A percentile compares a stretch with the other conserved stretches of the same genome.
These are phyloP conservation scores for Aurelia coerulea DNA, from an alignment of 30 jellyfish, hydroid and myxozoan species.

Conservation along the genomic window DNA sequence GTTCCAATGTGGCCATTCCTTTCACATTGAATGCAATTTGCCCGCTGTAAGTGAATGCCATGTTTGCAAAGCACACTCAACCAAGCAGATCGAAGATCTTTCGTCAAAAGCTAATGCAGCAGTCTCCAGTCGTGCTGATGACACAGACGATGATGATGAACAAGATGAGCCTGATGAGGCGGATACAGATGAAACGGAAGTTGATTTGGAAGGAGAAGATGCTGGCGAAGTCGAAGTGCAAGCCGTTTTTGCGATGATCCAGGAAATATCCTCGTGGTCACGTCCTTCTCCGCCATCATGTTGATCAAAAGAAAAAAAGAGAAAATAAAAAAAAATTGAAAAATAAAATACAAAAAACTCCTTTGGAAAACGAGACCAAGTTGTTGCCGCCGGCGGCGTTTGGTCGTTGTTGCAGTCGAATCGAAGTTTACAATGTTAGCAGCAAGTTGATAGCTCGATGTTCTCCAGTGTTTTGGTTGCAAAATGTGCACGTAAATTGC, in stretches of 20 bases:
- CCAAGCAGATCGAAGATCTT: neutral
- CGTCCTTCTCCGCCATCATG: neutral
- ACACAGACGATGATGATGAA: neutral
- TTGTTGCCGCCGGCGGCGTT: no score
- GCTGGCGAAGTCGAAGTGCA: neutral
- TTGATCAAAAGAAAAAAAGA: neutral
- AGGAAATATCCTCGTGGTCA: conserved; percentile 7
- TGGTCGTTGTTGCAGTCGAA: no score
- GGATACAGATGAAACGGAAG: neutral
- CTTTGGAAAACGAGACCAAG: no score
- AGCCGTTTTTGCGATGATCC: conserved; percentile 12
- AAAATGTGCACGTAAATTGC: neutral
- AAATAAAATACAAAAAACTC: no score
- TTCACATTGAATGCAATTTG: neutral
- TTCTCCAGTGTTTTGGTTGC: neutral
- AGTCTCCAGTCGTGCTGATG: neutral
- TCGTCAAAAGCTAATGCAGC: neutral
- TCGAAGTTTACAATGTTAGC: neutral
- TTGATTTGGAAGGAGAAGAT: neutral
- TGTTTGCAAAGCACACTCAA: neutral
- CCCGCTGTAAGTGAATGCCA: neutral
- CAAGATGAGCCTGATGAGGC: neutral
- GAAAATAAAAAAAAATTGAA: no score
- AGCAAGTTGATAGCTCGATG: no score
- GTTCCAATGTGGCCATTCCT: neutral